phyloP scores from a whole-genome alignment of 2,113 vertebrate species.

The Speoplatyrhinus poulsoni region DNA sequence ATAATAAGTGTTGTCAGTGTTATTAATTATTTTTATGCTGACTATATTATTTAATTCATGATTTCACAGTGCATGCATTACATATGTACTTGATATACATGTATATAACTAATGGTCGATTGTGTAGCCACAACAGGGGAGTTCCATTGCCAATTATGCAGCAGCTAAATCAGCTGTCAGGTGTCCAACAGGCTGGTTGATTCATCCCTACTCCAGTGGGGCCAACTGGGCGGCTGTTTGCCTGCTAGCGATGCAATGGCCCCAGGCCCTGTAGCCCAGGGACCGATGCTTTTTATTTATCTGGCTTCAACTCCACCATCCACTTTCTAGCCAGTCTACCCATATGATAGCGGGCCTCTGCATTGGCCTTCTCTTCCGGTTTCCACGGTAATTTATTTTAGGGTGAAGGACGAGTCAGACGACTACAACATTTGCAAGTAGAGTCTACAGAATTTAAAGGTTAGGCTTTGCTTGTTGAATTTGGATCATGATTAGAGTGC shows the following conservation, averaged over 20 bases:
- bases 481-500: too few relatives aligned
- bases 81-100: too few relatives aligned
- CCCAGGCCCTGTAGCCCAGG: constrained; percentile 46
- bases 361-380: constrained; percentile 22
- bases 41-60: constrained; percentile 5
- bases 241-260: constrained; percentile 64
- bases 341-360: constrained; percentile 21
- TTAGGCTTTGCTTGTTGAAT: too few relatives aligned
- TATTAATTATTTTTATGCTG: not conserved
- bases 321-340: constrained; percentile 17
- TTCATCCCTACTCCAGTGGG: constrained; percentile 49
- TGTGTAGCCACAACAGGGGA: constrained; percentile 38
- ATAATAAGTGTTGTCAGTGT: not conserved
- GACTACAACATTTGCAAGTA: not conserved
- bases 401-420: not conserved
- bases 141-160: constrained; percentile 53
- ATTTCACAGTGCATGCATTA: constrained; percentile 7
- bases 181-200: constrained; percentile 56
- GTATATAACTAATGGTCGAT: constrained; percentile 36
- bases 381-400: constrained; percentile 20
- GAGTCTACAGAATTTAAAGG: too few relatives aligned
- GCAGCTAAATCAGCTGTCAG: constrained; percentile 64
- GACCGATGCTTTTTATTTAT: constrained; percentile 58
- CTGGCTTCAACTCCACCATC: constrained; percentile 28
- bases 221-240: constrained; percentile 58